Evolutionary conservation across 2,797 vertebrate species (phyloP), one percentile per base, ranked within the genome.

Genomic region (Tauraco hartlaubi): DNA sequence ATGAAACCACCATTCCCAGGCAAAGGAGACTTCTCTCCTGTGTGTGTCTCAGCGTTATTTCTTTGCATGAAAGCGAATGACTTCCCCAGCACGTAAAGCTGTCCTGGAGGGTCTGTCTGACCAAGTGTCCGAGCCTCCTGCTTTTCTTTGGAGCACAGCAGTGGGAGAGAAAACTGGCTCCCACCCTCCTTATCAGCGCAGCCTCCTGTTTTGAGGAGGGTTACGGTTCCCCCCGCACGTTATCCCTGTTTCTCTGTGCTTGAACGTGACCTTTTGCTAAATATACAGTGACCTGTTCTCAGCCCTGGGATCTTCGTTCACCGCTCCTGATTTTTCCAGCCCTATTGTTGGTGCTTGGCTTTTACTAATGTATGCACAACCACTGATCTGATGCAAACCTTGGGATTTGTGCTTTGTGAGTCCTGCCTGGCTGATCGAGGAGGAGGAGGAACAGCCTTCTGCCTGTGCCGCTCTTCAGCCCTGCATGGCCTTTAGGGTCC

Each of bases 271-370:
- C 11, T 48, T 35, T 20, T 31, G 52, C 37, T 64, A 15, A 69
- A n/a, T 52, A 16, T 1, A 0, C 9, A 43, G 21, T 2, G 80
- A 66, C n/a, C 8, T 1, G 2, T 33, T 51, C 48, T 46, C 44
- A 71, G 55, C 64, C 46, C 15, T 37, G 64, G 59, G 52, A 21
- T 48, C 79, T 68, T 17, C 0, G 0, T 23, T 54, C 6, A 1
- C 25, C 43, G 59, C 58, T 44, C 51, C 11, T 31, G 58, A 5
- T 63, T 56, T n/a, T 61, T 33, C 21, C 80, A 67, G 48, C 44
- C 33, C 52, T 16, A 5, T 5, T 9, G 2, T 3, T 3, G 26
- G 16, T 26, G 79, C 26, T 54, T 41, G n/a, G 61, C 69, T 92
- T 66, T 56, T 14, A 15, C 31, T 55, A 18, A 23, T 39, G 11